These are phyloP conservation scores for Cephalopterus ornatus DNA, from an alignment of 2,113 vertebrate species.

Conservation along the genomic window DNA sequence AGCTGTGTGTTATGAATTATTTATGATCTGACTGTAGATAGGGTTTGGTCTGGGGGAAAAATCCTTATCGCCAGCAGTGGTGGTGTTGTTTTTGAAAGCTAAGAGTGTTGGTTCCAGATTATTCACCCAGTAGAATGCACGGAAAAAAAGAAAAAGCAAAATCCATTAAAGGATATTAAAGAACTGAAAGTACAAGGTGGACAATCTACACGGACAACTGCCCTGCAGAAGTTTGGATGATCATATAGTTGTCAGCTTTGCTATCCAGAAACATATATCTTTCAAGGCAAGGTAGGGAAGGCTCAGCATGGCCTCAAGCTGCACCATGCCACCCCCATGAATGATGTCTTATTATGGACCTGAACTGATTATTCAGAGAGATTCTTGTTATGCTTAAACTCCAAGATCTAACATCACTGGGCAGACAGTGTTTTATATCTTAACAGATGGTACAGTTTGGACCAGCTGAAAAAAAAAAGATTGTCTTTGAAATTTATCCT, in stretches of 20 bases:
- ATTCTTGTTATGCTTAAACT: neutral
- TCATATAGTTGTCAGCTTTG: slow-evolving; percentile 25
- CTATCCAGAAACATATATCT: slow-evolving; percentile 11
- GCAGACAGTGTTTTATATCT: neutral
- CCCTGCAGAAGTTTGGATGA: slow-evolving; percentile 4
- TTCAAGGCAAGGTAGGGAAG: neutral
- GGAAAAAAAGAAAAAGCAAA: neutral
- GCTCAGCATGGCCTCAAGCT: neutral
- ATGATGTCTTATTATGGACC: slow-evolving; percentile 32
- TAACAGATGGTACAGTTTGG: neutral
- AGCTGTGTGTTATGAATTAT: neutral
- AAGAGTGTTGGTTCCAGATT: neutral
- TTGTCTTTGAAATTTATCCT: neutral
- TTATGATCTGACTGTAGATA: neutral
- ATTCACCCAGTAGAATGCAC: neutral
- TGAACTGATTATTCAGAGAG: slow-evolving; percentile 22
- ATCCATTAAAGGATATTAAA: neutral
- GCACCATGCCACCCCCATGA: neutral
- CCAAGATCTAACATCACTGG: neutral
- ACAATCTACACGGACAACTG: neutral
- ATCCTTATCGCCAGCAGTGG: neutral
- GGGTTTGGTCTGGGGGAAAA: neutral
- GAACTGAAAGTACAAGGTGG: neutral
- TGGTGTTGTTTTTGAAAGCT: neutral
- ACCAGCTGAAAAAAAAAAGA: neutral